Evolutionary conservation across 37 sponge, comb jelly and placozoan genomes (phyloP), one percentile per base, ranked within the genome.

Genomic region (Beroe ovata): DNA sequence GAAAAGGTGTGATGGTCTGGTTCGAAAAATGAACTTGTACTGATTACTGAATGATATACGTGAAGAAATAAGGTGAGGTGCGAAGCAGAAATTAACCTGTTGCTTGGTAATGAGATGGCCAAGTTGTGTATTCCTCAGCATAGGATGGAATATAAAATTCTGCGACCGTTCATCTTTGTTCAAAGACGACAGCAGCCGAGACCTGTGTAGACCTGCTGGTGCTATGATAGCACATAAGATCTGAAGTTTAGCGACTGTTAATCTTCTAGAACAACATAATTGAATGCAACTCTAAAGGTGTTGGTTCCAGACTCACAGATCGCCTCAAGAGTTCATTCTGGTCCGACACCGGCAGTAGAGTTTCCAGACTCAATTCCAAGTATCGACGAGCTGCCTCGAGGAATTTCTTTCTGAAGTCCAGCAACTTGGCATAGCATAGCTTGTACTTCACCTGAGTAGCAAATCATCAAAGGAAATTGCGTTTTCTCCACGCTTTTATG

Each of bases 161-260:
- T 94, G 94, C 22, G 95, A 93, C 16, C 96, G 89, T 77, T 96
- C 96, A 92, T 96, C 96, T 47, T 94, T 97, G 90, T 89, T 95
- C 25, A 97, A 72, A 42, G 95, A 92, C 23, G 97, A 93, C 59
- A 97, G 64, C 61, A 92, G 91, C 34, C 95, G 92, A 8, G 97
- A 96, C 41, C 97, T 90, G 40, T 94, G 92, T 42, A 92, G 94
- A 58, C 95, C 97, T 90, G 90, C 92, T 41, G 89, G 84, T 25
- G 92, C 89, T 23, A 92, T 81, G 22, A 92, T 92, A 41, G 92
- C 92, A 81, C 92, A 92, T 23, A 77, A 25, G 20, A 77, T 42
- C 84, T 77, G 84, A 77, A 32, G 34, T 66, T 58, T n/a, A n/a
- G n/a, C n/a, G n/a, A n/a, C n/a, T n/a, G n/a, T n/a, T n/a, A n/a